A percentile compares a stretch with the other conserved stretches of the same genome.
phyloP scores from a whole-genome alignment of 2,888 invertebrate species.

The Volucella inflata region DNA sequence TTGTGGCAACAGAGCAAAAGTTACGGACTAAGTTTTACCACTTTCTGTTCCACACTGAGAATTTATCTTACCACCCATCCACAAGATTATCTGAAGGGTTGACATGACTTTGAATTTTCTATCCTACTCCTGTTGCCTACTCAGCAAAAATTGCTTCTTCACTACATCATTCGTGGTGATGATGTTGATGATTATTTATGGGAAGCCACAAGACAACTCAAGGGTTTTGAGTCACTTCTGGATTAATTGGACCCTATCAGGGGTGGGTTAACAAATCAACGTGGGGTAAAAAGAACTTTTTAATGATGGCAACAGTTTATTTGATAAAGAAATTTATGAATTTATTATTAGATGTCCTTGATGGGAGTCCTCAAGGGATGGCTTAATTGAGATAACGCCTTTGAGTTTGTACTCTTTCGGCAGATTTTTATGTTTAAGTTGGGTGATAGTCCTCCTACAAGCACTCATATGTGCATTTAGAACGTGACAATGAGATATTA shows the following conservation, averaged over 20 bases:
- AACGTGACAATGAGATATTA: too few species aligned
- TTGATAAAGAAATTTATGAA: too few species aligned
- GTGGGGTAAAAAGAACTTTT: conserved; percentile 15
- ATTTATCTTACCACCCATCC: too few species aligned
- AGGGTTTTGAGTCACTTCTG: conserved; percentile 2
- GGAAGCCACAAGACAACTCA: not conserved
- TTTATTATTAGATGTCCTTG: too few species aligned
- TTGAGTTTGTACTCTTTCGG: too few species aligned
- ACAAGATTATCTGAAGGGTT: conserved; percentile 6
- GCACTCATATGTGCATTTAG: too few species aligned
- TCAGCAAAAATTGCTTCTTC: conserved; percentile 8
- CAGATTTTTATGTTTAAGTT: too few species aligned
- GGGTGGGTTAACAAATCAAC: conserved; percentile 13
- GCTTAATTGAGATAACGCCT: too few species aligned
- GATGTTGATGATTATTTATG: conserved; percentile 34
- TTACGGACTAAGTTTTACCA: conserved; percentile 2
- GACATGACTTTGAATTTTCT: not conserved
- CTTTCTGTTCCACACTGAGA: too few species aligned
- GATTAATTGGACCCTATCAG: conserved; percentile 32
- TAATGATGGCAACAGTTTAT: conserved; percentile 18
- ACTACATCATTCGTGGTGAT: conserved; percentile 10
- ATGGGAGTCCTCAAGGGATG: too few species aligned
- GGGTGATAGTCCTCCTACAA: too few species aligned
- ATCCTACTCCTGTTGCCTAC: not conserved
- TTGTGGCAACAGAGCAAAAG: conserved; percentile 11